phyloP scores from a whole-genome alignment of 2,797 vertebrate species.

The Amazona finschi region DNA sequence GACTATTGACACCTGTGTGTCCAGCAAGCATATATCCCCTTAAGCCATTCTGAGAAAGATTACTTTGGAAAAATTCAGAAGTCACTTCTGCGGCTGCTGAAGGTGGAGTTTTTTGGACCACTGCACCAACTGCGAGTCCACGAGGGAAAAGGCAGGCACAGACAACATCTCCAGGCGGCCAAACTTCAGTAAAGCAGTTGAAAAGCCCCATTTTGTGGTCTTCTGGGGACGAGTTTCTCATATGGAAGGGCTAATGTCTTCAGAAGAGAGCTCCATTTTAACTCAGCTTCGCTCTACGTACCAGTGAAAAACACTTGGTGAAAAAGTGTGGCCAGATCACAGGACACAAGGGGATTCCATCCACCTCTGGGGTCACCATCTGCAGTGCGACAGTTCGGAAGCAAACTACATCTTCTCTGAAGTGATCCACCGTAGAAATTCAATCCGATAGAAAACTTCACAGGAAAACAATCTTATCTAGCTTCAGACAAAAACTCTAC shows the following conservation, averaged over 20 bases:
- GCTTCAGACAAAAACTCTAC: not conserved
- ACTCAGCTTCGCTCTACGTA: not conserved
- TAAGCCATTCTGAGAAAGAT: not conserved
- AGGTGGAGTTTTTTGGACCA: not conserved
- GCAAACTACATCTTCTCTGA: not conserved
- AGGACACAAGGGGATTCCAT: not conserved
- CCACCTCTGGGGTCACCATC: not conserved
- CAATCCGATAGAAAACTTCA: not conserved
- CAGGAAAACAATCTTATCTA: not conserved
- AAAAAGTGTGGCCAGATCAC: not conserved
- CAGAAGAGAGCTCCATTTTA: not conserved
- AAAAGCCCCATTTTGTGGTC: not conserved
- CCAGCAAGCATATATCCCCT: not conserved
- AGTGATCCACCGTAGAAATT: not conserved
- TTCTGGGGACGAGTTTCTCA: not conserved
- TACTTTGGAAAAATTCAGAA: not conserved
- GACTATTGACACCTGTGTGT: not conserved
- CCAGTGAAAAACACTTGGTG: not conserved
- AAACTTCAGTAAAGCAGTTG: not conserved
- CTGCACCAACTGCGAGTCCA: not conserved
- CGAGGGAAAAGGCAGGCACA: not conserved
- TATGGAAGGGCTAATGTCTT: not conserved
- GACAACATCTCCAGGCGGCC: not conserved
- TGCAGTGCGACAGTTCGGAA: not conserved
- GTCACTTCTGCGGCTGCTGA: not conserved